phyloP scores from a whole-genome alignment of 2,888 invertebrate genomes.

The Acanthacorydalis orientalis region DNA sequence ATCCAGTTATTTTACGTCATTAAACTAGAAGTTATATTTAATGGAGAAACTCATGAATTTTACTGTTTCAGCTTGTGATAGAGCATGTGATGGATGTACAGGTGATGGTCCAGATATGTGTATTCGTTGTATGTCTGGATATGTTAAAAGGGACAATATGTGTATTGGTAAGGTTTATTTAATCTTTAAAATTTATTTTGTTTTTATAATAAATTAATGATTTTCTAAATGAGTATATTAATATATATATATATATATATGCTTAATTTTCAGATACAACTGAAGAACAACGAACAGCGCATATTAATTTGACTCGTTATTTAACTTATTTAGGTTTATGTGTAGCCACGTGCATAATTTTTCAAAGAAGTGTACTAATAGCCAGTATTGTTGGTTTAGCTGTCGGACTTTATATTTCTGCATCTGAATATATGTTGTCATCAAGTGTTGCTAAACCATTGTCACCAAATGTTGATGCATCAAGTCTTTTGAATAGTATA shows the following conservation, averaged over 20 bases:
- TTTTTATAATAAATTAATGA: neutral
- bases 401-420: conserved; percentile 67
- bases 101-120: conserved; percentile 91
- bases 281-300: conserved; percentile 32
- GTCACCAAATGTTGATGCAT: too few relatives aligned
- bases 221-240: too few relatives aligned
- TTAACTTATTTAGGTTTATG: conserved; percentile 73
- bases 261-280: conserved; percentile 24
- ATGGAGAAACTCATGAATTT: neutral
- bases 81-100: conserved; percentile 64
- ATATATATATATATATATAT: too few relatives aligned
- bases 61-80: conserved; percentile 48
- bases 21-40: neutral
- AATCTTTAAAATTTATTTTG: neutral
- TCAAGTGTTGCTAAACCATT: neutral
- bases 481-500: too few relatives aligned
- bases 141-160: conserved; percentile 49
- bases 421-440: conserved; percentile 61
- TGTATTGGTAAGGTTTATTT: conserved; percentile 46
- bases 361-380: conserved; percentile 59
- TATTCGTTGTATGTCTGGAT: conserved; percentile 59
- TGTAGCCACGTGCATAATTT: conserved; percentile 69
- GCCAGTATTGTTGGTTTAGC: conserved; percentile 64
- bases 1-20: too few relatives aligned
- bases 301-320: conserved; percentile 50